Evolutionary conservation across 2,888 invertebrate species (phyloP).

Genomic region (Drosophila infuscata): DNA sequence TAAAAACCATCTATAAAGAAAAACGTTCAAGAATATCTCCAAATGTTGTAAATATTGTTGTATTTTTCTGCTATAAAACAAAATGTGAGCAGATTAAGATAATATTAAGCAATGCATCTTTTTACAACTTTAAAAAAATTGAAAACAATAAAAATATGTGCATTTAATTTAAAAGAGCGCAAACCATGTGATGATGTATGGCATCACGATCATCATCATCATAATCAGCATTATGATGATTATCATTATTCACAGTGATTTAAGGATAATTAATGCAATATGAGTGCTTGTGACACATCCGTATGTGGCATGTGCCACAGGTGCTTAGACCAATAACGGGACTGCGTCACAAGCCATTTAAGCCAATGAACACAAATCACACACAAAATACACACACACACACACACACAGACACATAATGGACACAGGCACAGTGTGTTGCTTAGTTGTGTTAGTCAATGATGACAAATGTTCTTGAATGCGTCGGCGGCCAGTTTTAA

Average conservation of each 20-base stretch:
- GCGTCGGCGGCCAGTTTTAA: slow-evolving; percentile 54
- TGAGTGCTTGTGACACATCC: slow-evolving; percentile 57
- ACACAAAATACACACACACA: slow-evolving; percentile 32
- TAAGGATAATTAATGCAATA: slow-evolving; percentile 81
- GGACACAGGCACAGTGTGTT: slow-evolving; percentile 22
- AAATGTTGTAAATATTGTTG: not conserved
- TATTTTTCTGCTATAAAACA: not conserved
- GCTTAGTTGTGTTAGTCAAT: slow-evolving; percentile 67
- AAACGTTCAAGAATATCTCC: not conserved
- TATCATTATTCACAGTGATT: slow-evolving; percentile 20
- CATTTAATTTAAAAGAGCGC: not conserved
- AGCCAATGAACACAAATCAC: slow-evolving; percentile 76
- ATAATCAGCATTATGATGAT: slow-evolving; percentile 17
- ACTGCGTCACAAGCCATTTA: slow-evolving; percentile 63
- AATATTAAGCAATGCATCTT: not conserved
- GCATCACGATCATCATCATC: slow-evolving; percentile 3
- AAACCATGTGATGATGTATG: not conserved
- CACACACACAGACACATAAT: slow-evolving; percentile 13
- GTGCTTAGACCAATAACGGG: slow-evolving; percentile 81
- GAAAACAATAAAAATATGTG: not conserved
- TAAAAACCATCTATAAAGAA: not conserved
- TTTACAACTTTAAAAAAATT: not conserved
- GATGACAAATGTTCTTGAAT: slow-evolving; percentile 81
- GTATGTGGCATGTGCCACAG: slow-evolving; percentile 83
- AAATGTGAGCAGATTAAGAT: not conserved